Evolutionary conservation across 2,888 invertebrate genomes (phyloP), one percentile per base, ranked within the genome.

Genomic region (Xylota sylvarum): DNA sequence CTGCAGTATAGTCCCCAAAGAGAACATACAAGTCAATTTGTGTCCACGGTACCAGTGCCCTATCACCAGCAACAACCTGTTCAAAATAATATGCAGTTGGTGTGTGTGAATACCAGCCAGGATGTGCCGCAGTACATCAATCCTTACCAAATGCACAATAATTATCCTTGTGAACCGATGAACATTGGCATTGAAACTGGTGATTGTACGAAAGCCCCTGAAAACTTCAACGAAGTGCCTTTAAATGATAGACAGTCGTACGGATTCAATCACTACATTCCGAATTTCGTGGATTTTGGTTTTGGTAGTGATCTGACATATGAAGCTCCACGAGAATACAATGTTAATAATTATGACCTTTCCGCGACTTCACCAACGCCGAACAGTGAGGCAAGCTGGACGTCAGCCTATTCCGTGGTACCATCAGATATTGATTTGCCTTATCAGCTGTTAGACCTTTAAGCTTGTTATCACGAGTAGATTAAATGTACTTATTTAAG

Each of bases 1-100:
- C 10, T 90, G 37, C 89, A 89, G 43, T 90, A 82, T 48, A 86
- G 86, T 30, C 86, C 86, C 1, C 82, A 73, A 23, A 23, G 78
- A 0, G 86, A 86, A 1, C 48, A 69, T 3, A 3, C 50, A 46
- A 10, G 10, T 7, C 76, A 76, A 35, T 14, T 65, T 14, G 23
- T 70, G 5, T 23, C 65, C 7, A 62, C 46, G 9, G 32, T 73
- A 30, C 67, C 81, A 67, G 64, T 60, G 56, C 27, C 70, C 40
- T 64, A 72, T 37, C 83, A 67, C n/a, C 74, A 64, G 17, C 85
- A 64, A 19, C 85, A 64, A 19, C 12, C 58, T 1, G 55, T 52
- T 12, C 65, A 55, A 19, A 62, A n/a, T 4, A 48, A 60, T 4
- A 73, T 48, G 12, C 40, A 30, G 52, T 3, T 14, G 1, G 27